phyloP scores from a whole-genome alignment of 2,888 invertebrate species.

The Boloria selene region DNA sequence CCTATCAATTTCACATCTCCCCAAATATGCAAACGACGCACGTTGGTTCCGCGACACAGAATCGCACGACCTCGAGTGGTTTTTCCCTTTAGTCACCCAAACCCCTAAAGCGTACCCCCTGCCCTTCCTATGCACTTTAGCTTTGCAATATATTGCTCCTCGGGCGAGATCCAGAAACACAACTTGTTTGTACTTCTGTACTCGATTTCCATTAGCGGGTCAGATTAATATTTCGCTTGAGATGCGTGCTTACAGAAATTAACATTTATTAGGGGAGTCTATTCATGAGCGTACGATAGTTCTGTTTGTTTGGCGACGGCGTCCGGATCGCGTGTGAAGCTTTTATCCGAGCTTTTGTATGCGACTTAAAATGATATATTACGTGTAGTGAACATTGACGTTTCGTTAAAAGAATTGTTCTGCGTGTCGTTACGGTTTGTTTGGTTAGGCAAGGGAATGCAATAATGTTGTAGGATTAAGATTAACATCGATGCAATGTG shows the following conservation, averaged over 20 bases:
- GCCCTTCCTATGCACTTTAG: conserved; percentile 38
- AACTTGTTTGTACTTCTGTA: conserved; percentile 76
- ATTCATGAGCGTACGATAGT: conserved; percentile 80
- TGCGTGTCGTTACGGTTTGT: conserved; percentile 65
- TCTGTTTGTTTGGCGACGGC: conserved; percentile 76
- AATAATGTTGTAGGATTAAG: conserved; percentile 47
- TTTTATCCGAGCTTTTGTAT: conserved; percentile 76
- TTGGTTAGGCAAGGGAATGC: conserved; percentile 52
- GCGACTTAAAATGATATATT: conserved; percentile 81
- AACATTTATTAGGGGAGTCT: conserved; percentile 81
- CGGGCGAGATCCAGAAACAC: conserved; percentile 50
- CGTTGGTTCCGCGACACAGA: conserved; percentile 33
- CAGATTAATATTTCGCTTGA: conserved; percentile 81
- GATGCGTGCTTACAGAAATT: conserved; percentile 78
- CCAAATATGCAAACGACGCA: conserved; percentile 47
- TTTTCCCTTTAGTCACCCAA: conserved; percentile 64
- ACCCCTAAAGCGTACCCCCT: conserved; percentile 23
- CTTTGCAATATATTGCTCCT: conserved; percentile 75
- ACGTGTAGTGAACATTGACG: conserved; percentile 74
- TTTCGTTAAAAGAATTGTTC: conserved; percentile 69
- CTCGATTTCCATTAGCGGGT: conserved; percentile 80
- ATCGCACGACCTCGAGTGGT: conserved; percentile 53
- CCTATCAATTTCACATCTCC: conserved; percentile 31
- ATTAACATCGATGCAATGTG: conserved; percentile 34
- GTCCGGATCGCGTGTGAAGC: conserved; percentile 78